A percentile compares a stretch with the other conserved stretches of the same genome.
Evolutionary conservation across 37 sponge, comb jelly and placozoan genomes (phyloP).

Genomic region (Geodia barretti): DNA sequence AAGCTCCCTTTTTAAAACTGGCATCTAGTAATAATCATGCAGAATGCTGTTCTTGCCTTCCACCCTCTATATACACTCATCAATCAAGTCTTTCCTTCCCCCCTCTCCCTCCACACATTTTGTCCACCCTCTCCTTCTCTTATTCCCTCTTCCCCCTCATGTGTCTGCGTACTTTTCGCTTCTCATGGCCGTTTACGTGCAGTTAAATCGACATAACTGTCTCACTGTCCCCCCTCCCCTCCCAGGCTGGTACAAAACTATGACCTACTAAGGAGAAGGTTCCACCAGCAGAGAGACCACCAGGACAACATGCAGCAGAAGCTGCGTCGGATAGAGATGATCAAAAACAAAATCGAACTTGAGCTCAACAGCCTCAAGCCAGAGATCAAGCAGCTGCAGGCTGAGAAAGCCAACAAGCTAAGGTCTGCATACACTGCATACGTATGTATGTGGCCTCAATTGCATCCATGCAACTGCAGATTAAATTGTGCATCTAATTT

Average conservation of each 20-base stretch:
- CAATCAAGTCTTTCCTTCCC: too few relatives aligned
- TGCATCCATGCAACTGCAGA: too few relatives aligned
- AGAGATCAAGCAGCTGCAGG: constrained; percentile 60
- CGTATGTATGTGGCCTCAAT: too few relatives aligned
- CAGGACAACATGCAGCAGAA: constrained; percentile 40
- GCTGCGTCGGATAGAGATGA: constrained; percentile 46
- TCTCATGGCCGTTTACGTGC: background rate
- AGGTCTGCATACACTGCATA: constrained; percentile 28
- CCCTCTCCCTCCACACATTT: background rate
- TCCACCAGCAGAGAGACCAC: constrained; percentile 34
- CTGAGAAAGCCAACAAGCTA: constrained; percentile 44
- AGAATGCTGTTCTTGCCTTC: too few relatives aligned
- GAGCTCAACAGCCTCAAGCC: constrained; percentile 78
- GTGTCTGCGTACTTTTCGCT: background rate
- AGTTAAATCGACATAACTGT: background rate
- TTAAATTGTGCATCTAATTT: too few relatives aligned
- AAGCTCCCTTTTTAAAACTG: too few relatives aligned
- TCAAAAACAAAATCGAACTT: constrained; percentile 56
- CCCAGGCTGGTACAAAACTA: constrained; percentile 41
- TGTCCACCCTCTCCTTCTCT: background rate
- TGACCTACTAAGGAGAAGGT: constrained; percentile 32
- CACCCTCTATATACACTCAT: too few relatives aligned
- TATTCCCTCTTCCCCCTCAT: background rate
- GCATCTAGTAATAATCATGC: too few relatives aligned
- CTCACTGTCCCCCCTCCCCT: background rate